phyloP scores from a whole-genome alignment of 2,888 invertebrate genomes.

The Automeris io region DNA sequence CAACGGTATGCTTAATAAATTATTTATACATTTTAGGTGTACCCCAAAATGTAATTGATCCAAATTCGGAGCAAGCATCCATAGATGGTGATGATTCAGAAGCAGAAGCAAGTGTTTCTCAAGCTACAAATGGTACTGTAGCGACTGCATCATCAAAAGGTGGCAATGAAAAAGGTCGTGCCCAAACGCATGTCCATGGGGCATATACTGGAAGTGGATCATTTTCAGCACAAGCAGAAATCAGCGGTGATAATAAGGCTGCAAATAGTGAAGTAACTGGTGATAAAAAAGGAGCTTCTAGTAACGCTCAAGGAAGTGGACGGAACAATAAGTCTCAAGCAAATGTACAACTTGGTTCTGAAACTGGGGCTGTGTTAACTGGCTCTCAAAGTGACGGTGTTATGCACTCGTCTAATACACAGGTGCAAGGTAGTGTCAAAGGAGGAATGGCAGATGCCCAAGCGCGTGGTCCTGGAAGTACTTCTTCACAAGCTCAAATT shows the following conservation, averaged over 20 bases:
- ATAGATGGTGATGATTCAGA: slow-evolving; percentile 83
- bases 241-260: slow-evolving; percentile 83
- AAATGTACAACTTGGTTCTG: slow-evolving; percentile 84
- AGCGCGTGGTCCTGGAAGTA: slow-evolving; percentile 88
- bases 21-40: slow-evolving; percentile 29
- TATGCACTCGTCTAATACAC: slow-evolving; percentile 86
- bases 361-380: slow-evolving; percentile 85
- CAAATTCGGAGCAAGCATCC: slow-evolving; percentile 36
- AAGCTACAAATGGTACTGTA: slow-evolving; percentile 79
- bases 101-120: slow-evolving; percentile 81
- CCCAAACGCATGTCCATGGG: slow-evolving; percentile 90
- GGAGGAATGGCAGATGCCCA: slow-evolving; percentile 92
- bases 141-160: slow-evolving; percentile 88
- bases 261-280: slow-evolving; percentile 84
- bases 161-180: slow-evolving; percentile 83
- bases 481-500: slow-evolving; percentile 92
- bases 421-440: slow-evolving; percentile 88
- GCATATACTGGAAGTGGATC: slow-evolving; percentile 86
- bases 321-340: slow-evolving; percentile 86
- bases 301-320: slow-evolving; percentile 85
- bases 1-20: too few species aligned
- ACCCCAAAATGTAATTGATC: slow-evolving; percentile 59
- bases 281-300: slow-evolving; percentile 84
- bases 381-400: slow-evolving; percentile 85
- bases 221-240: slow-evolving; percentile 89